phyloP scores from a whole-genome alignment of 2,797 vertebrate species.

The Thalassophryne amazonica region DNA sequence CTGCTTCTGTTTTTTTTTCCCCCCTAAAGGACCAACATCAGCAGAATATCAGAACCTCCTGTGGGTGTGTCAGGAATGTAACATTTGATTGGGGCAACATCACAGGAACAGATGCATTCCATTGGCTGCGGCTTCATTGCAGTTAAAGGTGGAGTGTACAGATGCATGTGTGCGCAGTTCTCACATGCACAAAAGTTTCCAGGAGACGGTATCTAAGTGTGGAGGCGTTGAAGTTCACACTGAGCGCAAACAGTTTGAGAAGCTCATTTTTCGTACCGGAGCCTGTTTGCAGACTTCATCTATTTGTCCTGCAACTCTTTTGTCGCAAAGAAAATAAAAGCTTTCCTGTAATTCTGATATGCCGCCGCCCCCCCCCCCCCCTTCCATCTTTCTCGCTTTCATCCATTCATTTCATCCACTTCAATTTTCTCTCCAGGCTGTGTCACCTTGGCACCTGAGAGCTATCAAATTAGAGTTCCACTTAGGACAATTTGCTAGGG shows the following conservation, averaged over 20 bases:
- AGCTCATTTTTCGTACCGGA: conserved; percentile 50
- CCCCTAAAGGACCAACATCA: conserved; percentile 56
- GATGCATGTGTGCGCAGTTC: background rate
- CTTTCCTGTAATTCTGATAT: background rate
- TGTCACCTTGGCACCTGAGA: too few species aligned
- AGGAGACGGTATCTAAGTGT: conserved; percentile 66
- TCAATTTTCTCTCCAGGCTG: too few species aligned
- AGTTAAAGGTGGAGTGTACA: conserved; percentile 1
- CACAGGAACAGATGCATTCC: background rate
- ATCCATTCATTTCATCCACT: too few species aligned
- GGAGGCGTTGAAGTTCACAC: conserved; percentile 54
- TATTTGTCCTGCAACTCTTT: conserved; percentile 47
- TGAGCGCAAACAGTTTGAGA: conserved; percentile 52
- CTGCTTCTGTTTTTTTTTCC: conserved; percentile 39
- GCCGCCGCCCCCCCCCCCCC: background rate
- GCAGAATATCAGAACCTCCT: conserved; percentile 56
- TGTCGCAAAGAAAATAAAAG: background rate
- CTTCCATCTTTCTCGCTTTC: background rate
- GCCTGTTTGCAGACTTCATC: conserved; percentile 29
- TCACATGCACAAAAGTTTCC: conserved; percentile 49
- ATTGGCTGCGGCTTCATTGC: conserved; percentile 45
- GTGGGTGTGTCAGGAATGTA: conserved; percentile 65
- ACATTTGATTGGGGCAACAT: conserved; percentile 44
- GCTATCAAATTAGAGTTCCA: too few species aligned
- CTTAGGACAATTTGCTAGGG: too few species aligned